Conservation (phyloP, 2,797 vertebrate species). For the Rallus crepitans region DNA sequence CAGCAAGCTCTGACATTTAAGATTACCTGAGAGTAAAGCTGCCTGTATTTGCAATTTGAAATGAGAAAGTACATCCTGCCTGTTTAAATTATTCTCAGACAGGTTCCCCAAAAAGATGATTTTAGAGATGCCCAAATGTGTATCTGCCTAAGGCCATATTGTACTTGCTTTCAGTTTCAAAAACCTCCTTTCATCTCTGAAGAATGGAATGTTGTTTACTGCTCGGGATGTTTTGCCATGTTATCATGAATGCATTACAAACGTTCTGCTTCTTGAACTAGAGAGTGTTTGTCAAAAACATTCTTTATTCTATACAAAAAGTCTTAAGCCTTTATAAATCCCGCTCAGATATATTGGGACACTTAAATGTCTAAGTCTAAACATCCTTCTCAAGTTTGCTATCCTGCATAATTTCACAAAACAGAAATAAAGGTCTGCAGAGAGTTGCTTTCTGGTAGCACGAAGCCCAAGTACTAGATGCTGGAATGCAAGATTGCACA, state of each 20-base stretch:
- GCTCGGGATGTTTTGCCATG: constrained; percentile 69
- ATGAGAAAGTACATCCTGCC: constrained; percentile 52
- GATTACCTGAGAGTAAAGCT: constrained; percentile 35
- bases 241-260: constrained; percentile 61
- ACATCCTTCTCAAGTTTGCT: constrained; percentile 22
- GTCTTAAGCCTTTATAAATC: constrained; percentile 49
- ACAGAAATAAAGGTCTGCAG: not conserved
- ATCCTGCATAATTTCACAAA: not conserved
- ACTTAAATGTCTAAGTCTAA: constrained; percentile 2
- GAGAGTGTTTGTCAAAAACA: constrained; percentile 24
- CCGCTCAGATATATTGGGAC: constrained; percentile 3
- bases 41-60: constrained; percentile 54
- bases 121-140: constrained; percentile 67
- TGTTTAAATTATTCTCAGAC: constrained; percentile 66
- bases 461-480: not conserved
- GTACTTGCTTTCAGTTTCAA: constrained; percentile 69
- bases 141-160: constrained; percentile 53
- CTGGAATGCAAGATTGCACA: not conserved
- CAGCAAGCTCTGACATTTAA: constrained; percentile 30
- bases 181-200: constrained; percentile 69
- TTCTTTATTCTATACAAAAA: constrained; percentile 43
- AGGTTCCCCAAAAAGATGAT: constrained; percentile 68
- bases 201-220: constrained; percentile 74
- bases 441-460: not conserved
- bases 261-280: constrained; percentile 64